Evolutionary conservation across 2,113 vertebrate species (phyloP), one percentile per base, ranked within the genome.

Genomic region (Perognathus longimembris): DNA sequence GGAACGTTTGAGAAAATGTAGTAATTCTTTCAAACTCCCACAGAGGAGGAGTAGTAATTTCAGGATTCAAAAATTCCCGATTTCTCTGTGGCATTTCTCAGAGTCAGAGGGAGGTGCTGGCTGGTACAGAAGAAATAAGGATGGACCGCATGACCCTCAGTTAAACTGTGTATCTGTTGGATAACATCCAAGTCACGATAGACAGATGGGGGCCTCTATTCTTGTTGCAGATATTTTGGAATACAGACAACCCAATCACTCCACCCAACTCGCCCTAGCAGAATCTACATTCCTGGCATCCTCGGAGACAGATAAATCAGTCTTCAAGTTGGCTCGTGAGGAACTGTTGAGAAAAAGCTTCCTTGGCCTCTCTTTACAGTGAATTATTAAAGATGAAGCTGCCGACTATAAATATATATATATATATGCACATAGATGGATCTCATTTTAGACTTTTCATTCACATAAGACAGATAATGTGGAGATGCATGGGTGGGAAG

Each of bases 351-450:
- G 45, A 30, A 88, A 75, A 92, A 54, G 61, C 30, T 71, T 70
- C 50, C 54, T 80, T 90, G 75, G 85, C 30, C 66, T 83, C 42
- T 71, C 36, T 73, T 70, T 79, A 54, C 70, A 89, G 66, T 22
- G 38, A 89, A 92, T 81, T 81, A 84, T 91, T 89, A 64, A 94
- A 94, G 92, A 78, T 74, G n/a, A 91, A 73, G 82, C 67, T 91
- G 17, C 17, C 14, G 12, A 34, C 38, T 54, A 77, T 32, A 69
- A 34, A 32, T 32, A 22, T 71, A 75, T 54, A 77, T 32, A 69
- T 42, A 32, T 32, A 22, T 71, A 75, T 69, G 28, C 61, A 28
- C 30, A 34, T 83, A 78, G 73, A n/a, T 74, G 12, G 30, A 66
- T 74, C 95, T 88, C n/a, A 85, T 78, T 71, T 83, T 83, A 32